These are phyloP conservation scores for Panthera leo DNA, from an alignment of 2,113 vertebrate genomes.

Conservation along the genomic window DNA sequence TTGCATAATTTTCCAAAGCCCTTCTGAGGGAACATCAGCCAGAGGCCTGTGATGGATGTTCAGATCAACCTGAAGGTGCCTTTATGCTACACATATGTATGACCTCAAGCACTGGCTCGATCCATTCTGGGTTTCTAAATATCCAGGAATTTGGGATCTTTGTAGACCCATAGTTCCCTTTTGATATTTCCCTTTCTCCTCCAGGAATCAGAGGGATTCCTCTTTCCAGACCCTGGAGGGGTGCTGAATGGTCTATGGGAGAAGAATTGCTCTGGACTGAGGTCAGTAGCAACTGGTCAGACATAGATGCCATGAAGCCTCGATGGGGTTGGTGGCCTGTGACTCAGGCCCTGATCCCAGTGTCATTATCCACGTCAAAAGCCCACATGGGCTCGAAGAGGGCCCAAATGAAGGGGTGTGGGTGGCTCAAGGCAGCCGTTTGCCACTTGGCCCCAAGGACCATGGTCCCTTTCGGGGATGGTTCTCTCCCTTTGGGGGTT, in stretches of 20 bases:
- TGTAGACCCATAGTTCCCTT: neutral
- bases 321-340: rapidly evolving
- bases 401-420: neutral
- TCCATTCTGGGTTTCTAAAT: neutral
- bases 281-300: neutral
- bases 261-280: neutral
- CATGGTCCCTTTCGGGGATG: neutral
- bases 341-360: neutral
- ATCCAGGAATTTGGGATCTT: neutral
- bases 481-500: neutral
- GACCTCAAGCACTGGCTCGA: neutral
- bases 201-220: neutral
- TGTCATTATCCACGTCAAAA: neutral
- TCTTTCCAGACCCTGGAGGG: neutral
- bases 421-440: neutral
- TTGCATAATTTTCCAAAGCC: neutral
- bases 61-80: neutral
- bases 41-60: neutral
- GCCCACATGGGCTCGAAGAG: neutral
- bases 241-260: neutral
- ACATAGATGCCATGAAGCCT: neutral
- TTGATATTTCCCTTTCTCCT: neutral
- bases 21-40: neutral
- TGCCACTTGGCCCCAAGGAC: neutral
- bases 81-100: neutral